These are phyloP conservation scores for Diogma glabrata DNA, from an alignment of 2,888 invertebrate species.

Conservation along the genomic window DNA sequence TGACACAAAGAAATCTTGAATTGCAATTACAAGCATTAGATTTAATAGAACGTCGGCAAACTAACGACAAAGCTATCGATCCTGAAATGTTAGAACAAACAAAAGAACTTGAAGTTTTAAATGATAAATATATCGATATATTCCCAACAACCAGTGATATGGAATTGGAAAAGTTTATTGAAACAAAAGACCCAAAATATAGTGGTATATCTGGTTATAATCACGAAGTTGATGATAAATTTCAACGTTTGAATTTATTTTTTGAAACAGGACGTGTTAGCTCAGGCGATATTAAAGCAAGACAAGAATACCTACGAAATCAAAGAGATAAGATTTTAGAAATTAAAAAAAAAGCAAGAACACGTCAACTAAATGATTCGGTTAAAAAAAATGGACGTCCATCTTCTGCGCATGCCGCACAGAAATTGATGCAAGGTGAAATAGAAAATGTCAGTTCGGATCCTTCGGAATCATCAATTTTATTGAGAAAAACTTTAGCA, in stretches of 20 bases:
- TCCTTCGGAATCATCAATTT: constrained; percentile 49
- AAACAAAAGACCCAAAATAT: constrained; percentile 23
- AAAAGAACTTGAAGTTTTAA: neutral
- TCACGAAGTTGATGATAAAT: constrained; percentile 23
- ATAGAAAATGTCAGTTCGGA: constrained; percentile 22
- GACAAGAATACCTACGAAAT: constrained; percentile 75
- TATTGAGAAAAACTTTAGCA: constrained; percentile 72
- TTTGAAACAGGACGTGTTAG: constrained; percentile 29
- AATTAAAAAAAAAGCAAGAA: constrained; percentile 77
- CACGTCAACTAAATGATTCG: constrained; percentile 58
- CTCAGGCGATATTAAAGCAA: constrained; percentile 54
- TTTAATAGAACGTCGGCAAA: constrained; percentile 66
- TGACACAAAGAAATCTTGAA: constrained; percentile 87
- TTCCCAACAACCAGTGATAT: too few relatives aligned
- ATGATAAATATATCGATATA: neutral
- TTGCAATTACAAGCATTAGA: constrained; percentile 80
- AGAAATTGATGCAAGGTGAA: constrained; percentile 46
- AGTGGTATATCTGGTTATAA: constrained; percentile 13
- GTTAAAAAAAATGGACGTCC: constrained; percentile 47
- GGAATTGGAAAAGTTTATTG: constrained; percentile 30
- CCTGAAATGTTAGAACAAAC: neutral
- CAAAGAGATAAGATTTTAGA: constrained; percentile 86
- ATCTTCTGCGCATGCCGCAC: constrained; percentile 63
- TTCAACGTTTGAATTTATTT: constrained; percentile 35
- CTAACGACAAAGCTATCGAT: constrained; percentile 26